Base-by-base conservation (phyloP, 2,113 vertebrate genomes). In the Notothenia coriiceps region DNA sequence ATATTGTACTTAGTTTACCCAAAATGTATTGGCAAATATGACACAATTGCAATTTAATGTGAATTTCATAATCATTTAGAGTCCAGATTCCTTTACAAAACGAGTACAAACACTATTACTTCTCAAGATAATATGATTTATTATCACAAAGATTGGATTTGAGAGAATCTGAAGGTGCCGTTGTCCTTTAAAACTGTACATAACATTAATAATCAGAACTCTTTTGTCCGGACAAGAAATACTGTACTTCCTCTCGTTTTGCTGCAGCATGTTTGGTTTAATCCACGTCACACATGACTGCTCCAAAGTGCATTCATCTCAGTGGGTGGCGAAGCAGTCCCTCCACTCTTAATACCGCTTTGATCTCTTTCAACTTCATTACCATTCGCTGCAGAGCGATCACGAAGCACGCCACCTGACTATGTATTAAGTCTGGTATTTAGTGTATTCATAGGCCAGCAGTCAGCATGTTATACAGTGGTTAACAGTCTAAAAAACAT, bases 291-390 rank as follows among this genome's bases (percentile, higher is more conserved):
- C 74, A 74, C 82, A 59, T 83, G 84, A 80, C 79, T 50, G 69
- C 83, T 68, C 68, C 29, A 44, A 47, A 59, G 63, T 73, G 54
- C 25, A 52, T 57, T 86, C 66, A 63, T 78, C 76, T 85, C 67
- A 43, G 49, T 75, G 81, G 56, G 80, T 65, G 78, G 81, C 56
- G 43, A 52, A 68, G 20, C 22, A 51, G 2, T 67, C 76, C 20
- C 63, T 74, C 66, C 17, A 47, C 74, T 76, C 73, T 68, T 70
- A 67, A 81, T 83, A 62, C 62, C 20, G 18, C 79, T 87, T 70
- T 87, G 81, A 74, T 83, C 72, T 72, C 20, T 62, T 83, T 78
- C 68, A 64, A 22, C 80, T 54, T 82, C 74, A 80, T 72, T 68
- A 57, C 22, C 70, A 65, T 35, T 66, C 5, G 15, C 73, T 46